Evolutionary conservation across 2,797 vertebrate genomes (phyloP).

Genomic region (Okamejei kenojei): DNA sequence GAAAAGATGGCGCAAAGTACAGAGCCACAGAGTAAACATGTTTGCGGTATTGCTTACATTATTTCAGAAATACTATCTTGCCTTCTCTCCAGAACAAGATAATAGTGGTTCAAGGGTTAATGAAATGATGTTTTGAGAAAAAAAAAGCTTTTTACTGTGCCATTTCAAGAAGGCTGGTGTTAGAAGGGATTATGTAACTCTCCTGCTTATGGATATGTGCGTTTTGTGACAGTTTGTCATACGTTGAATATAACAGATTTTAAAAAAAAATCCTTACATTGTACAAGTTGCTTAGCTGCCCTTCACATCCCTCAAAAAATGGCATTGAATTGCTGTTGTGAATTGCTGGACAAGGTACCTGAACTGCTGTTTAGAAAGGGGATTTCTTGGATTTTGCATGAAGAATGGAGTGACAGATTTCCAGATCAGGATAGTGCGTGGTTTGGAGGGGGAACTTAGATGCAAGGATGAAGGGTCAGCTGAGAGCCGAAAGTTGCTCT

Average conservation of each 20-base stretch:
- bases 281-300: too few relatives aligned
- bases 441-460: background rate
- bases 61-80: background rate
- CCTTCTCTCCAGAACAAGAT: background rate
- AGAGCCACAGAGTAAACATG: background rate
- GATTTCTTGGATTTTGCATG: too few relatives aligned
- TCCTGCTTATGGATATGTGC: background rate
- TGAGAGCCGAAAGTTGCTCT: background rate
- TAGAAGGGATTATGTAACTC: background rate
- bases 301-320: too few relatives aligned
- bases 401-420: too few relatives aligned
- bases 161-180: background rate
- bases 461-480: background rate
- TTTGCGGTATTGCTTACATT: background rate
- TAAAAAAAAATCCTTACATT: too few relatives aligned
- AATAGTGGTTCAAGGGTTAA: background rate
- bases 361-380: too few relatives aligned
- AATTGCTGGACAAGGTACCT: too few relatives aligned
- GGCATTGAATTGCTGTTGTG: too few relatives aligned
- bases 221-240: background rate
- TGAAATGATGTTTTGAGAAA: background rate
- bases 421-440: too few relatives aligned
- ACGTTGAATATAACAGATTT: background rate
- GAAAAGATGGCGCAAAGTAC: background rate
- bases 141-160: background rate